A percentile compares a stretch with the other conserved stretches of the same genome.
Conservation (phyloP, 37 sponge, comb jelly and placozoan species). For the Spongilla lacustris region DNA sequence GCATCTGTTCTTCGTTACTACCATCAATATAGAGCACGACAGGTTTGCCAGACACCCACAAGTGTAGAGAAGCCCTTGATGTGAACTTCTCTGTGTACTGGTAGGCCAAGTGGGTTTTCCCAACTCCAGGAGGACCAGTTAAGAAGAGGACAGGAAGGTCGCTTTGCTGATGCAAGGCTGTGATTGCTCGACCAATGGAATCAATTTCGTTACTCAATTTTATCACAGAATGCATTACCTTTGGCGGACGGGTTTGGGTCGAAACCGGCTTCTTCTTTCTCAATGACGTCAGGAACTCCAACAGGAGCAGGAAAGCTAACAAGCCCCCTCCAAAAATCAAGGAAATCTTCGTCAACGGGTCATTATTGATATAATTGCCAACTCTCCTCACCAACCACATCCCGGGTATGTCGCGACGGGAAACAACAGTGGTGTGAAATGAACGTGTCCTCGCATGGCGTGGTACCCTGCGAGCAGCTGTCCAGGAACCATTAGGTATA, state of each 20-base stretch:
- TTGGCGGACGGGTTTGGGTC: not conserved
- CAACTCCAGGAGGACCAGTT: constrained; percentile 64
- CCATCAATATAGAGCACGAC: constrained; percentile 50
- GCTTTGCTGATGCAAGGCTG: not conserved
- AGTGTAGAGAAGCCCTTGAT: not conserved
- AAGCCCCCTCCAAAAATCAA: constrained; percentile 67
- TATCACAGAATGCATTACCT: not conserved
- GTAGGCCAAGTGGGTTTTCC: constrained; percentile 71
- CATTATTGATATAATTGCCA: constrained; percentile 26
- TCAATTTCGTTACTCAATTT: not conserved
- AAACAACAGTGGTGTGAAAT: not conserved
- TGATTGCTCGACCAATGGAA: not conserved
- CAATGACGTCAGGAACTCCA: constrained; percentile 37
- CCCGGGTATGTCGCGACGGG: not conserved
- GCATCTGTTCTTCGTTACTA: not conserved
- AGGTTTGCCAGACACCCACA: constrained; percentile 22
- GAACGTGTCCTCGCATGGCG: not conserved
- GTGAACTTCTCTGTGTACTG: constrained; percentile 54
- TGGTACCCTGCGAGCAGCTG: not conserved
- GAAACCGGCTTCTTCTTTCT: not conserved
- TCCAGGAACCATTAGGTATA: not conserved
- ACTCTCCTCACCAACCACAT: not conserved
- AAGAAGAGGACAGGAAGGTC: constrained; percentile 31
- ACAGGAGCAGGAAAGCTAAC: constrained; percentile 29
- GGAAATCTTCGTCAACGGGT: constrained; percentile 71